phyloP scores from a whole-genome alignment of 2,888 invertebrate genomes.

The Cosmia trapezina region DNA sequence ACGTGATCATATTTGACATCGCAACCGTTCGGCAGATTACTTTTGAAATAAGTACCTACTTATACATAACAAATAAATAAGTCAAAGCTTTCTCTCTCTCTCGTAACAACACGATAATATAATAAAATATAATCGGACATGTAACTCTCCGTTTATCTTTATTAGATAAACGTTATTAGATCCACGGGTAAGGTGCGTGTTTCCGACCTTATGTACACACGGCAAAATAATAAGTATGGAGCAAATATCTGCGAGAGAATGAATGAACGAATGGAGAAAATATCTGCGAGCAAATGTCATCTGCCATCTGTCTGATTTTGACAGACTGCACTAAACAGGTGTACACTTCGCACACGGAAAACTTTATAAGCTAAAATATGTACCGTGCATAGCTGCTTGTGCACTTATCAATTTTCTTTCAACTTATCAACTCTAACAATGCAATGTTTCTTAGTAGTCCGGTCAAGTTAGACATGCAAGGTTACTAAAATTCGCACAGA shows the following conservation, averaged over 20 bases:
- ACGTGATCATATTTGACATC: conserved; percentile 52
- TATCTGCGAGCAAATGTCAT: background rate
- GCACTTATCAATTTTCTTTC: background rate
- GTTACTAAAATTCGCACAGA: no score
- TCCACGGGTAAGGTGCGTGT: conserved; percentile 34
- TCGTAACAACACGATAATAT: conserved; percentile 17
- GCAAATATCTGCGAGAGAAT: background rate
- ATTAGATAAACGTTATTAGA: conserved; percentile 42
- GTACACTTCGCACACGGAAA: background rate
- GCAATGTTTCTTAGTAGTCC: no score
- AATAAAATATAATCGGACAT: conserved; percentile 43
- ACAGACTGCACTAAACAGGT: background rate
- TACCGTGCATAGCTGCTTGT: background rate
- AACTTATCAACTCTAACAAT: background rate
- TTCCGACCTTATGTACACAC: conserved; percentile 8
- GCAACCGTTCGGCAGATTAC: conserved; percentile 1
- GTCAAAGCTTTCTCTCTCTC: conserved; percentile 31
- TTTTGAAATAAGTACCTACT: background rate
- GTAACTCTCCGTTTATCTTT: conserved; percentile 42
- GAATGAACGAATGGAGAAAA: background rate
- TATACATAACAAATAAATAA: conserved; percentile 5
- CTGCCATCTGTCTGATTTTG: background rate
- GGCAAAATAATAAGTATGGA: background rate
- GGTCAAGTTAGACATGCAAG: no score
- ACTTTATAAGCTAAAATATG: background rate